Evolutionary conservation across 2,888 invertebrate genomes (phyloP).

Genomic region (Tanytarsus gracilentus): DNA sequence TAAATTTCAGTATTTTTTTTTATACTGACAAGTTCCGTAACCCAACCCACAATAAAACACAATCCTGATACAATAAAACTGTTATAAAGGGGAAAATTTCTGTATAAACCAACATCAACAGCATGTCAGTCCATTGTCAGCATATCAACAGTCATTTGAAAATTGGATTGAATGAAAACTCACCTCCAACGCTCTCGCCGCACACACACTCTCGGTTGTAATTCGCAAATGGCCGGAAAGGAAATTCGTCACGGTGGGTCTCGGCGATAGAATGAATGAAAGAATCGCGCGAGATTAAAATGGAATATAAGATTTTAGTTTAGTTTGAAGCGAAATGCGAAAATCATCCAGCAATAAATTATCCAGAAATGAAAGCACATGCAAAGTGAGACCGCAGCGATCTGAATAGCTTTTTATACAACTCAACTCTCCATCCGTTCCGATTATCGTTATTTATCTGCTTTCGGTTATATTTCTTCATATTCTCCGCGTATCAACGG

Average conservation of each 20-base stretch:
- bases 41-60: too few species aligned
- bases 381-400: constrained; percentile 23
- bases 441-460: constrained; percentile 26
- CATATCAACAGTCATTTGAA: too few species aligned
- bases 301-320: not conserved
- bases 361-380: constrained; percentile 15
- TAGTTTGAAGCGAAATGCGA: not conserved
- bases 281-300: not conserved
- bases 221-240: constrained; percentile 5
- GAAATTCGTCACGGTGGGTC: constrained; percentile 7
- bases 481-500: not conserved
- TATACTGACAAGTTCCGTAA: too few species aligned
- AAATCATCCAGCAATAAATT: constrained; percentile 19
- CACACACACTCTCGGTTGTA: too few species aligned
- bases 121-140: too few species aligned
- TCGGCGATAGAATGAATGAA: not conserved
- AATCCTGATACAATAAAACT: too few species aligned
- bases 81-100: too few species aligned
- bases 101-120: too few species aligned
- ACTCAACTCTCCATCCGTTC: constrained; percentile 27
- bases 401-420: constrained; percentile 17
- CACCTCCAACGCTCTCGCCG: too few species aligned
- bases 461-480: not conserved
- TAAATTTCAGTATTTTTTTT: too few species aligned
- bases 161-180: too few species aligned